Conservation (phyloP, 2,113 vertebrate species). For the Trogon melanurus region DNA sequence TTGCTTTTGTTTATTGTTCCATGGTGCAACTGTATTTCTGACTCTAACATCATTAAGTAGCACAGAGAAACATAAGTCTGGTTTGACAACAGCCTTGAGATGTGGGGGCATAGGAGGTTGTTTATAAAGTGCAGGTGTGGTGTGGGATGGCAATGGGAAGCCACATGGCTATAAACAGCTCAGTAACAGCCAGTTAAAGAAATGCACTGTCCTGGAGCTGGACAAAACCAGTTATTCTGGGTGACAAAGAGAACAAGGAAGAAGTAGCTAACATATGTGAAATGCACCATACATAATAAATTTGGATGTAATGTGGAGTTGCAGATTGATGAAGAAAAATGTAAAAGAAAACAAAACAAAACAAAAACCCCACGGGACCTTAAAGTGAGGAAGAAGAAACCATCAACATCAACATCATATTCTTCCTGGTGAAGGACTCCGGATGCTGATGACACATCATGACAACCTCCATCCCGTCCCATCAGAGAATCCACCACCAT, state of each 20-base stretch:
- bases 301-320: background rate
- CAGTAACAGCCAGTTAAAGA: background rate
- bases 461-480: rapidly evolving
- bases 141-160: background rate
- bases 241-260: background rate
- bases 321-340: background rate
- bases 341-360: background rate
- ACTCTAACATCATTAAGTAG: background rate
- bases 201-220: background rate
- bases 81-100: background rate
- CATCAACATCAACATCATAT: background rate
- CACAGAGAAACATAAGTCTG: background rate
- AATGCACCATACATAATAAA: background rate
- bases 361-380: background rate
- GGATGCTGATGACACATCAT: background rate
- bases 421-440: background rate
- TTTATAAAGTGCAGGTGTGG: background rate
- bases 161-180: background rate
- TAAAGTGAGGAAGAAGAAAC: background rate
- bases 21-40: background rate
- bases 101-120: rapidly evolving
- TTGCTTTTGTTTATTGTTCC: background rate
- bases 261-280: background rate
- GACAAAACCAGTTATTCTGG: background rate
- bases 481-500: background rate